Base-by-base conservation (phyloP, 35 echinoderm and acorn worm species). In the Diadema setosum region DNA sequence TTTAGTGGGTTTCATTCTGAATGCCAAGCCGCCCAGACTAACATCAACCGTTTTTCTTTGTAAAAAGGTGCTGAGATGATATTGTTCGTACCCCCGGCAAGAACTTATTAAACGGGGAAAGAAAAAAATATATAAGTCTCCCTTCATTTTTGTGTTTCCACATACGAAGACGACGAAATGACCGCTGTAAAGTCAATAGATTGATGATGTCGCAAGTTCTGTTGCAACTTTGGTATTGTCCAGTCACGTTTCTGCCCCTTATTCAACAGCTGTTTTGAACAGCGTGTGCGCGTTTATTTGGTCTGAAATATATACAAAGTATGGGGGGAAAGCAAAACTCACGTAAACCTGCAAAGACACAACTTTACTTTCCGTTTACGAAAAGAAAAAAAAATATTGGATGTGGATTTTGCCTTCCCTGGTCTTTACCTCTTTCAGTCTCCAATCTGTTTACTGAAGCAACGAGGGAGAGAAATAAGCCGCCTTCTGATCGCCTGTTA, bases 41-140 rank as follows among this genome's bases (percentile, higher is more conserved):
- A 67, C 63, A 67, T 67, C 63, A 67, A 67, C 63, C 63, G 63
- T 67, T 67, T 67, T 67, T 67, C 63, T 67, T 67, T 67, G 30
- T 67, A n/a, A n/a, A n/a, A n/a, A n/a, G n/a, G n/a, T n/a, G n/a
- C n/a, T n/a, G n/a, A n/a, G n/a, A n/a, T n/a, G n/a, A n/a, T n/a
- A n/a, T n/a, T n/a, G n/a, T n/a, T n/a, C n/a, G n/a, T n/a, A n/a
- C n/a, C n/a, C n/a, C n/a, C n/a, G n/a, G n/a, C n/a, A n/a, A n/a
- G n/a, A n/a, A n/a, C n/a, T n/a, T n/a, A n/a, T n/a, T n/a, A n/a
- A n/a, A n/a, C n/a, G n/a, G n/a, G n/a, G n/a, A n/a, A n/a, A n/a
- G n/a, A n/a, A n/a, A n/a, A n/a, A n/a, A n/a, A n/a, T n/a, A n/a
- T n/a, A n/a, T n/a, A n/a, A n/a, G n/a, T n/a, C n/a, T n/a, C n/a